Evolutionary conservation across 1,140 invertebrate genomes (phyloP), one percentile per base, ranked within the genome.

Genomic region (Orussus abietinus): DNA sequence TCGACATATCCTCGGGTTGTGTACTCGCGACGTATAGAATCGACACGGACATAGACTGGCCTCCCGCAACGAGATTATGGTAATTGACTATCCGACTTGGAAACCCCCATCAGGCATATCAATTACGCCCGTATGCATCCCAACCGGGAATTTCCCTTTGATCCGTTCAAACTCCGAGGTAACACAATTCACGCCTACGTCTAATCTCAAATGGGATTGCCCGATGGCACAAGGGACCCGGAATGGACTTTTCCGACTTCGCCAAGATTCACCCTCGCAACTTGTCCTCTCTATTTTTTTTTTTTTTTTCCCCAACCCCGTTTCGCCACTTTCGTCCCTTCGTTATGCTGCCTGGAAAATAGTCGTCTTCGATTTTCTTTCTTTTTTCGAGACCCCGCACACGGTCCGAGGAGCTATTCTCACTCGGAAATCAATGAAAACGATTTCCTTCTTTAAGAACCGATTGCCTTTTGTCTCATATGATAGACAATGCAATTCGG

Each of bases 41-140:
- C 57, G 54, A 44, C 54, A 50, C 47, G 47, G 45, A 40, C 45
- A 31, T 19, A 40, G 37, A 49, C 25, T 32, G 40, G 43, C 43
- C 36, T 39, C 34, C 47, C 55, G 52, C 61, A 67, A 68, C 59
- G 55, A 68, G 65, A 68, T 70, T 70, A 70, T 67, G 59, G 64
- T 68, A 68, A 70, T 70, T 65, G 61, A 67, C 62, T 65, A 60
- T 58, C 49, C 64, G 62, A 66, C 65, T 69, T 68, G 62, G 59
- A 60, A 64, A 64, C 62, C 55, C 59, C 62, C 57, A 64, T 65
- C 60, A 65, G 57, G 55, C 55, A 56, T 62, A 68, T 68, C 56
- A 67, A 68, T 70, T 66, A 70, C 64, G 62, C 54, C 57, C 59
- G 59, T 66, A 63, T 66, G 63, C 56, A 55, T 66, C 49, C 43